Evolutionary conservation across 2,113 vertebrate species (phyloP).

Genomic region (Pterocles gutturalis): DNA sequence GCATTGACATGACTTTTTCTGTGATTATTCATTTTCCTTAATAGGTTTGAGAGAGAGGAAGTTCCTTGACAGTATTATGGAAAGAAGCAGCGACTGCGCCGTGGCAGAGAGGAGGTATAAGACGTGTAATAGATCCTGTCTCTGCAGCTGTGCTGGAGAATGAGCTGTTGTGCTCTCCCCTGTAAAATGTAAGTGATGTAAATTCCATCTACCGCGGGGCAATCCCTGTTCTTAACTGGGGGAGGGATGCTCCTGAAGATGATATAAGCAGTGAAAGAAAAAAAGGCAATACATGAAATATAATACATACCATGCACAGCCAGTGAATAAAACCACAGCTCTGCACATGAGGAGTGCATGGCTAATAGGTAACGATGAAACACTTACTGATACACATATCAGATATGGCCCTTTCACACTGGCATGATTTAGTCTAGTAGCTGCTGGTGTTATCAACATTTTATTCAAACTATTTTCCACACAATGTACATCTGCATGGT

Average conservation of each 20-base stretch:
- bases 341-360: accelerated
- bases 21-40: background rate
- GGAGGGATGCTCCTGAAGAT: background rate
- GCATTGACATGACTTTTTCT: background rate
- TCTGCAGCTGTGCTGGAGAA: background rate
- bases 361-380: background rate
- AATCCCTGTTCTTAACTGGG: background rate
- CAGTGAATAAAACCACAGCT: background rate
- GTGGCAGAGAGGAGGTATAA: background rate
- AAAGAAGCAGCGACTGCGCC: background rate
- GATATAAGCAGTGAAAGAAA: background rate
- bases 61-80: background rate
- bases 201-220: background rate
- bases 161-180: background rate
- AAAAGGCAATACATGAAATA: background rate
- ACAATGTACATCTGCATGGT: too few species aligned
- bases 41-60: background rate
- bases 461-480: too few species aligned
- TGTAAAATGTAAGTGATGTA: background rate
- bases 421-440: too few species aligned
- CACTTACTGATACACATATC: background rate
- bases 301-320: too few species aligned
- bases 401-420: too few species aligned
- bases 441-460: too few species aligned
- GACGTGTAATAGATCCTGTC: too few species aligned